These are phyloP conservation scores for Drosophila silvestris DNA, from an alignment of 2,888 invertebrate genomes.

Conservation along the genomic window DNA sequence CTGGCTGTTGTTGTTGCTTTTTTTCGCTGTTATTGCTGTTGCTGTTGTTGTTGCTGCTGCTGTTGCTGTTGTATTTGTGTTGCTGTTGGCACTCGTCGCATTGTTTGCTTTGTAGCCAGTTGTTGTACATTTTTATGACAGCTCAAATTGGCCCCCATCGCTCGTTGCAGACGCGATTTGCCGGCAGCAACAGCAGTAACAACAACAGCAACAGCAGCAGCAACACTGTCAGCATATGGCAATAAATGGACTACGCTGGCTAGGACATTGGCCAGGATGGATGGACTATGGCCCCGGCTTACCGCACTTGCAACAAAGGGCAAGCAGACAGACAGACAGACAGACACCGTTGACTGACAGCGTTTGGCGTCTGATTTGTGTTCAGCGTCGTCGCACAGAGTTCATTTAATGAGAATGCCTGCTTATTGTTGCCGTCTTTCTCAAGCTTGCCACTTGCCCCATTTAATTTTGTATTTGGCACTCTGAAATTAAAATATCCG, in stretches of 20 bases:
- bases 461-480: constrained; percentile 74
- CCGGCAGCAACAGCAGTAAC: constrained; percentile 62
- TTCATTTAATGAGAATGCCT: constrained; percentile 59
- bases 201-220: constrained; percentile 8
- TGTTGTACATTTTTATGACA: constrained; percentile 80
- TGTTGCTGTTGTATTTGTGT: constrained; percentile 47
- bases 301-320: neutral
- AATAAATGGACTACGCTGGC: constrained; percentile 64
- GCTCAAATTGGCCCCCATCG: constrained; percentile 80
- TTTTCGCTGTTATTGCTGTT: constrained; percentile 35
- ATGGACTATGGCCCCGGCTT: constrained; percentile 12
- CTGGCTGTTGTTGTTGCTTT: constrained; percentile 32
- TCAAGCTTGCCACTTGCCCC: constrained; percentile 31
- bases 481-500: constrained; percentile 75
- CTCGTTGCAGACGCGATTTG: constrained; percentile 51
- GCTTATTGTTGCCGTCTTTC: neutral
- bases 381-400: constrained; percentile 43
- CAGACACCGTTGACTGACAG: constrained; percentile 53
- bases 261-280: constrained; percentile 31
- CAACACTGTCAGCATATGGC: constrained; percentile 81
- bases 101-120: constrained; percentile 79
- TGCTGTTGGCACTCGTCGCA: constrained; percentile 79
- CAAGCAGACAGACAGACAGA: neutral
- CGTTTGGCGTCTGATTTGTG: constrained; percentile 74
- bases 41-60: constrained; percentile 36